Conservation (phyloP, 2,113 vertebrate genomes). For the Pangasianodon hypophthalmus region DNA sequence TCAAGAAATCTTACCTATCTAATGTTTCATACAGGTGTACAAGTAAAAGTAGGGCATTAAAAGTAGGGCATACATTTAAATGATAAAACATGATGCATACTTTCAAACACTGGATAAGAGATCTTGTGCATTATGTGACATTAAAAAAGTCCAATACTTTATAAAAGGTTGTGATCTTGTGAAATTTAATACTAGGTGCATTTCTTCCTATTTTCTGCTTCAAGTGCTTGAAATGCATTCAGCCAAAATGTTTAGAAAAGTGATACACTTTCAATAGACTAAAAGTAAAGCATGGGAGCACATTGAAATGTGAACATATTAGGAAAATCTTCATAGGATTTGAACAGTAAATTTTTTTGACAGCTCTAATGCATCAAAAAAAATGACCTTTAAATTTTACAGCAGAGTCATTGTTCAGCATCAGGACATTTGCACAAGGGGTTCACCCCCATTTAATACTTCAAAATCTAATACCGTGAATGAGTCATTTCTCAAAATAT, state of each 20-base stretch:
- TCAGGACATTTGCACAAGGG: background rate
- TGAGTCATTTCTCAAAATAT: background rate
- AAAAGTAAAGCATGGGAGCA: background rate
- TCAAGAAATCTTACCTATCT: background rate
- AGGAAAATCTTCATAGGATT: background rate
- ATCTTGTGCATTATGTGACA: background rate
- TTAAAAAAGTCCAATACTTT: background rate
- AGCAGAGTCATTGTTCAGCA: background rate
- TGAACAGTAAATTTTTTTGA: background rate
- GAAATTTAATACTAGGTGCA: background rate
- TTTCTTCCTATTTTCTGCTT: background rate
- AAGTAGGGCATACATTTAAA: background rate
- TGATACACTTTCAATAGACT: background rate
- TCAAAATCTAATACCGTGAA: background rate
- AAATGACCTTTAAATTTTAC: constrained; percentile 7
- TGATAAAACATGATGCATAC: background rate
- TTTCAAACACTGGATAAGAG: background rate
- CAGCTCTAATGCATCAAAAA: background rate
- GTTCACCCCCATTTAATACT: background rate
- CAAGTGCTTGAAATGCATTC: background rate
- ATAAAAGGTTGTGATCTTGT: background rate
- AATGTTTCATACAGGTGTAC: background rate
- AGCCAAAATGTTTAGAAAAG: background rate
- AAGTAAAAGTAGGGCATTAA: background rate
- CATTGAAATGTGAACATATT: background rate